phyloP scores from a whole-genome alignment of 2,888 invertebrate species.

The Ashinkailepas kermadecensis region DNA sequence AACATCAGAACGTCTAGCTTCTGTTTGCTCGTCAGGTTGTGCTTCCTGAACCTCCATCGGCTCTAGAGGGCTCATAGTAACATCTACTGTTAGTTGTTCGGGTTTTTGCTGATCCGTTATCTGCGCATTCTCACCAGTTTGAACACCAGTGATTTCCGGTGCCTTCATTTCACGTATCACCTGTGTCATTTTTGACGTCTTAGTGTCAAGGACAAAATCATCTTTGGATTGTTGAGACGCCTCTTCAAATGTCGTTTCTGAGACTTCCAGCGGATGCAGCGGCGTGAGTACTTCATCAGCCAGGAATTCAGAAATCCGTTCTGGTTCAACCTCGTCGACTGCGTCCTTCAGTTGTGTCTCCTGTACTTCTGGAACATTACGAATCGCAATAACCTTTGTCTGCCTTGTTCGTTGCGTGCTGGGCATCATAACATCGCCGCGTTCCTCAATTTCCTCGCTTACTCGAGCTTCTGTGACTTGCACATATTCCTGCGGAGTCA shows the following conservation, averaged over 20 bases:
- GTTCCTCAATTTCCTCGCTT: not conserved
- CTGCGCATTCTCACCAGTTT: not conserved
- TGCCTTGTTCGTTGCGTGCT: not conserved
- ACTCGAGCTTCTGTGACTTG: not conserved
- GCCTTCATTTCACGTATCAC: not conserved
- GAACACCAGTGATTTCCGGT: not conserved
- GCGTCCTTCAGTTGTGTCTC: not conserved
- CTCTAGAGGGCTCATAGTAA: not conserved
- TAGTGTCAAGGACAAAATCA: not conserved
- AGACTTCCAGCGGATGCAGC: not conserved
- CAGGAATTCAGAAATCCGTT: not conserved
- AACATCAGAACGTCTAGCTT: not conserved
- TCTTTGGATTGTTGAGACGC: not conserved
- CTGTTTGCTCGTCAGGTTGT: not conserved
- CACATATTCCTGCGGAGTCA: not conserved
- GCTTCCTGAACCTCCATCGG: not conserved
- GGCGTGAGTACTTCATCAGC: not conserved
- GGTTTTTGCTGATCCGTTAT: not conserved
- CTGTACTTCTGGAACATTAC: not conserved
- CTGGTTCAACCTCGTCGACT: not conserved
- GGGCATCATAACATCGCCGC: not conserved
- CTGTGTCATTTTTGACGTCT: not conserved
- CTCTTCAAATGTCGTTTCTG: not conserved
- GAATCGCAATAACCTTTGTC: not conserved
- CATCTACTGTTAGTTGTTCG: not conserved